phyloP scores from a whole-genome alignment of 2,888 invertebrate species.

The Chrysolina haemoptera region DNA sequence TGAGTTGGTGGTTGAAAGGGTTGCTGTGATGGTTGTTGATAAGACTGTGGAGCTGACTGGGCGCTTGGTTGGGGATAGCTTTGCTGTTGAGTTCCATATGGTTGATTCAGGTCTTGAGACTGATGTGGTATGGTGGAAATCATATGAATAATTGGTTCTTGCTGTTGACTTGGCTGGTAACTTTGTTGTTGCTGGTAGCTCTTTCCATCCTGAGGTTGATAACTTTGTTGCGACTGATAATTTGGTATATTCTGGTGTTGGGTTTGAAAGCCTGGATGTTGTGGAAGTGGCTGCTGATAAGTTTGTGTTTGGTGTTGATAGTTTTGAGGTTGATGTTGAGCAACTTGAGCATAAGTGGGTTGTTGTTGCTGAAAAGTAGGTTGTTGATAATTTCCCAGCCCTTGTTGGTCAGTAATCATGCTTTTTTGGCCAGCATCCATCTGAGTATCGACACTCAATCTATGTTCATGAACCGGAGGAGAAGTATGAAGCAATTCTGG shows the following conservation, averaged over 20 bases:
- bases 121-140: slow-evolving; percentile 38
- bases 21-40: slow-evolving; percentile 40
- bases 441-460: slow-evolving; percentile 66
- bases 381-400: slow-evolving; percentile 52
- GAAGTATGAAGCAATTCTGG: slow-evolving; percentile 63
- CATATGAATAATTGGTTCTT: slow-evolving; percentile 43
- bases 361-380: slow-evolving; percentile 48
- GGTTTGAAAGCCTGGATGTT: slow-evolving; percentile 44
- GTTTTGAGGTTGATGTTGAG: slow-evolving; percentile 47
- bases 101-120: slow-evolving; percentile 50
- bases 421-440: slow-evolving; percentile 58
- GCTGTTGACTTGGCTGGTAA: slow-evolving; percentile 48
- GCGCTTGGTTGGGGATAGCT: slow-evolving; percentile 39
- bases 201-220: slow-evolving; percentile 47
- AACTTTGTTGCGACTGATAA: slow-evolving; percentile 49
- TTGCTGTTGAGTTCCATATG: slow-evolving; percentile 46
- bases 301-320: slow-evolving; percentile 49
- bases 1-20: slow-evolving; percentile 42
- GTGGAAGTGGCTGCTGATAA: slow-evolving; percentile 47
- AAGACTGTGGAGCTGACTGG: slow-evolving; percentile 44
- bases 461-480: slow-evolving; percentile 51
- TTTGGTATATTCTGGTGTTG: slow-evolving; percentile 33
- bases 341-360: slow-evolving; percentile 44
- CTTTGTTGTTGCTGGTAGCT: slow-evolving; percentile 49
- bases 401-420: slow-evolving; percentile 44